Evolutionary conservation across 1,140 invertebrate genomes (phyloP).

Genomic region (Caenorhabditis remanei): DNA sequence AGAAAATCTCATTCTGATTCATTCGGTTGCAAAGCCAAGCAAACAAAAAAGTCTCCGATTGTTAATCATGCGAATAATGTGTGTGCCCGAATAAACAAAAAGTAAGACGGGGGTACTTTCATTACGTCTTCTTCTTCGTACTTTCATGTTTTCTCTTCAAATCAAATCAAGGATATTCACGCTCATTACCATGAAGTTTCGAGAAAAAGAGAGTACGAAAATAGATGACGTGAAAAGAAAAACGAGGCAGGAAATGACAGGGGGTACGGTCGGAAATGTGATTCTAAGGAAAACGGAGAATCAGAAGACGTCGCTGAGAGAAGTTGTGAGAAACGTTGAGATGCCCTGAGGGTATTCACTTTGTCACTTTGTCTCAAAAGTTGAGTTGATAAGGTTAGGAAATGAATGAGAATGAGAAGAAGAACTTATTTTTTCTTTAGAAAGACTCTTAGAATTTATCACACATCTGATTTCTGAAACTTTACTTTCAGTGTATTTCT

Average conservation of each 20-base stretch:
- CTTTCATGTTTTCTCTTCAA: background rate
- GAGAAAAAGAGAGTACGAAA: constrained; percentile 22
- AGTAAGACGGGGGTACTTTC: constrained; percentile 21
- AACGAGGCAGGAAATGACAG: constrained; percentile 1
- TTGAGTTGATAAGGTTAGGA: constrained; percentile 33
- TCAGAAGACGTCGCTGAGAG: background rate
- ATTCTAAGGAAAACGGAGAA: background rate
- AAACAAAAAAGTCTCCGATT: background rate
- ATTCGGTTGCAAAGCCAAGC: background rate
- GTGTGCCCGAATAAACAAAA: background rate
- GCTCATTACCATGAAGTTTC: constrained; percentile 10
- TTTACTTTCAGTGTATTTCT: no score
- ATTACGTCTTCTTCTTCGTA: background rate
- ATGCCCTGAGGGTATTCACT: constrained; percentile 50
- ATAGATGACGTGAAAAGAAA: constrained; percentile 14
- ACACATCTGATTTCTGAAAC: no score
- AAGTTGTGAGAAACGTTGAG: background rate
- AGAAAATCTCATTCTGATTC: constrained; percentile 28
- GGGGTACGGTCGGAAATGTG: constrained; percentile 52
- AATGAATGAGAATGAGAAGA: constrained; percentile 42
- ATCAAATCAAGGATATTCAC: constrained; percentile 19
- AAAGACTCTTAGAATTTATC: background rate
- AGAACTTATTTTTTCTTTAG: background rate
- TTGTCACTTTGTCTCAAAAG: no score
- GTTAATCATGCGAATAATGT: constrained; percentile 29